Base-by-base conservation (phyloP, 37 sponge, comb jelly and placozoan species). In the Agelas oroides region DNA sequence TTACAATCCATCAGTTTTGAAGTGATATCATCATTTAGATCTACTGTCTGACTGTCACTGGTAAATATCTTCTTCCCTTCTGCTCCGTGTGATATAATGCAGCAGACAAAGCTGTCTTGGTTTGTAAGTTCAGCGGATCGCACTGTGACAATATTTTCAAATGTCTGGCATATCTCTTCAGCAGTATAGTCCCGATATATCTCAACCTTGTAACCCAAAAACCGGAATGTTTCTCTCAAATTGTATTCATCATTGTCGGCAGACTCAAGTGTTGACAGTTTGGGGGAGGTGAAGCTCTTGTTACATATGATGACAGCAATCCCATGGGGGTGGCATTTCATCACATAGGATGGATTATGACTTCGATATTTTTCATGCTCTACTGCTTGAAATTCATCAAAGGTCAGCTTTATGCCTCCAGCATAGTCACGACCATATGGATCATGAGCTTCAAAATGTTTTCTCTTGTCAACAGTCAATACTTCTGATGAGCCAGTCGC, bases 21-120 rank as follows among this genome's bases (percentile, higher is more conserved):
- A 35, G 83, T 80, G 32, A 95, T 24, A 21, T 78, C 57, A n/a
- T n/a, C n/a, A 27, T 76, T 30, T 0, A 95, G 14, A 19, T 33
- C 15, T 21, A 92, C 73, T 24, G 58, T 81, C 18, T 36, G 16
- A 53, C 92, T 89, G 55, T 95, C 93, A 2, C 93, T 41, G 21
- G 88, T 91, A 76, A 53, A 95, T 2, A 95, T 52, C 27, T 67
- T 57, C n/a, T n/a, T n/a, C 20, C 82, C 87, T 36, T 73, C 81
- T 57, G 76, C 76, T 1, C 96, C 96, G 70, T 96, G 96, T 11
- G 91, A 87, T 27, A 96, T 86, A 52, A 96, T 84, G 76, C 96
- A 96, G 59, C 93, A 93, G 18, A 96, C 80, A 65, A 96, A 93
- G 25, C 88, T 84, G 73, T 96, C 96, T 36, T 68, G 90, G 0